Evolutionary conservation across 2,797 vertebrate genomes (phyloP).

Genomic region (Dipus sagitta): DNA sequence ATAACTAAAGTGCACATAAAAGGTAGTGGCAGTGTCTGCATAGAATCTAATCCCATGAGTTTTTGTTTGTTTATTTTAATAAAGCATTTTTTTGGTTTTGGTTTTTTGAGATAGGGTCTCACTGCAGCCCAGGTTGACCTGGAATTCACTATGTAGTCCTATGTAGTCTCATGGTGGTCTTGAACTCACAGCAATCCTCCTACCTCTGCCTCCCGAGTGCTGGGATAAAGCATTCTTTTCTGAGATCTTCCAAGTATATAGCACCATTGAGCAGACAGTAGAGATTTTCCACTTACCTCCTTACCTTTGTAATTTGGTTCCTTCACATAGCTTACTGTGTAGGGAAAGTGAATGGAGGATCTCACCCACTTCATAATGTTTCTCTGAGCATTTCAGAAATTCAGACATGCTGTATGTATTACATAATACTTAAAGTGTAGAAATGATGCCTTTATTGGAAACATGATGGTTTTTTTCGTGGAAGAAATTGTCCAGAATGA

Average conservation of each 20-base stretch:
- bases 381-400: neutral
- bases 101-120: too few species aligned
- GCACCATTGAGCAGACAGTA: neutral
- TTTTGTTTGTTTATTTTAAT: neutral
- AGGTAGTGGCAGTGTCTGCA: neutral
- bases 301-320: neutral
- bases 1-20: conserved; percentile 17
- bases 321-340: neutral
- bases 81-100: neutral
- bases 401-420: neutral
- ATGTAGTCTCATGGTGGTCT: too few species aligned
- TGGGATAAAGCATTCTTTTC: neutral
- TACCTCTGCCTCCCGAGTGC: too few species aligned
- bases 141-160: too few species aligned
- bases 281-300: neutral
- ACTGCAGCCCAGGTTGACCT: too few species aligned
- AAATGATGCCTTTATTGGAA: neutral
- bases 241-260: neutral
- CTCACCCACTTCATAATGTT: neutral
- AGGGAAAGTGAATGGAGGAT: neutral
- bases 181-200: too few species aligned
- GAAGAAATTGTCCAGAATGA: conserved; percentile 32
- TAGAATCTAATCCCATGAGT: neutral
- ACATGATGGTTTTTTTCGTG: neutral
- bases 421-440: neutral